These are phyloP conservation scores for Barnardius zonarius DNA, from an alignment of 2,113 vertebrate genomes.

Conservation along the genomic window DNA sequence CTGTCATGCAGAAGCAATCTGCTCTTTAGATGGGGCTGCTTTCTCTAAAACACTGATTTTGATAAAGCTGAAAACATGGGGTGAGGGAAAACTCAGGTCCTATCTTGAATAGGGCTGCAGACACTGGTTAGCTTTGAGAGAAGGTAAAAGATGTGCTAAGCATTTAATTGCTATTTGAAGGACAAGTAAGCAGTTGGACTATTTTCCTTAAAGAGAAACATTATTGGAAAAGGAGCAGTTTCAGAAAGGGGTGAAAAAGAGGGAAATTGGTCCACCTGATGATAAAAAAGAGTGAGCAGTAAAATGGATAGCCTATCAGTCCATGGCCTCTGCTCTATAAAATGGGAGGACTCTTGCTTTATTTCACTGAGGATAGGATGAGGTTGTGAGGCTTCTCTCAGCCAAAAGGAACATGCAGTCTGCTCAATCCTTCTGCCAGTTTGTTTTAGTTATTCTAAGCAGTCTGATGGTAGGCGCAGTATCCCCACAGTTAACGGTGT, in stretches of 20 bases:
- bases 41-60: background rate
- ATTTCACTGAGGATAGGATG: slow-evolving; percentile 16
- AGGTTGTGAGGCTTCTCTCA: slow-evolving; percentile 19
- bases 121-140: background rate
- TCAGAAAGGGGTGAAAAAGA: background rate
- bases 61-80: background rate
- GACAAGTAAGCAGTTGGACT: background rate
- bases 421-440: slow-evolving; percentile 2
- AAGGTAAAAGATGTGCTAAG: background rate
- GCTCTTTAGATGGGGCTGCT: slow-evolving; percentile 11
- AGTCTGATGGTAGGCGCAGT: background rate
- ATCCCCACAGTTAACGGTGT: slow-evolving; percentile 32
- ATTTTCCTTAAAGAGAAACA: background rate
- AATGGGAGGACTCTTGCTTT: background rate
- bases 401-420: slow-evolving; percentile 12
- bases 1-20: background rate
- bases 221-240: background rate
- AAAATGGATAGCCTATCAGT: background rate
- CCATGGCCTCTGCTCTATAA: background rate
- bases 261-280: background rate
- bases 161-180: background rate
- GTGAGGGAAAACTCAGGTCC: background rate
- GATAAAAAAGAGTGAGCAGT: background rate
- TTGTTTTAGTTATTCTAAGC: slow-evolving; percentile 38
- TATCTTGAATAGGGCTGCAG: background rate